phyloP scores from a whole-genome alignment of 2,797 vertebrate species.

The Tragelaphus oryx region DNA sequence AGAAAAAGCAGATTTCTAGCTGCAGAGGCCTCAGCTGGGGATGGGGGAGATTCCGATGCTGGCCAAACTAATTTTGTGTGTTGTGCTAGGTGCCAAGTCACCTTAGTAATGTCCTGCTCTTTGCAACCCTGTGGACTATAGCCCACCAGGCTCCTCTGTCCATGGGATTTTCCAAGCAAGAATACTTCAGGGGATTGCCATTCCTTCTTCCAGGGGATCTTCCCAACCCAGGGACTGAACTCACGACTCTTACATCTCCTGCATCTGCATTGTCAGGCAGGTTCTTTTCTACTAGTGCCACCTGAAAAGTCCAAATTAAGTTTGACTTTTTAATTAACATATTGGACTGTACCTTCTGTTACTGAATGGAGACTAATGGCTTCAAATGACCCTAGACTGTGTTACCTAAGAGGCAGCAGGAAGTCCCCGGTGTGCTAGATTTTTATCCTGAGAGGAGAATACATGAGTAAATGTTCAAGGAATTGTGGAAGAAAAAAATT shows the following conservation, averaged over 20 bases:
- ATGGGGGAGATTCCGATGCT: not conserved
- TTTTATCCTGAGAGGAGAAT: not conserved
- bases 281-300: not conserved
- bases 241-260: not conserved
- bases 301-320: not conserved
- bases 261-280: not conserved
- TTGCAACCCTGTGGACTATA: not conserved
- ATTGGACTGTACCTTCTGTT: not conserved
- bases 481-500: not conserved
- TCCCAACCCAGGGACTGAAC: not conserved
- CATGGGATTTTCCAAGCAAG: not conserved
- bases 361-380: not conserved
- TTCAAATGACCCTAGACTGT: not conserved
- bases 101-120: not conserved
- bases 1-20: not conserved
- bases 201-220: not conserved
- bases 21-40: not conserved
- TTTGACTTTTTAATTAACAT: not conserved
- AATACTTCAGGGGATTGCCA: not conserved
- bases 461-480: not conserved
- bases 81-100: not conserved
- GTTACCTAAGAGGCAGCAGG: not conserved
- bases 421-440: not conserved
- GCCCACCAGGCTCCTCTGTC: not conserved
- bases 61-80: not conserved